These are phyloP conservation scores for Acridotheres tristis DNA, from an alignment of 2,797 vertebrate species.

Conservation along the genomic window DNA sequence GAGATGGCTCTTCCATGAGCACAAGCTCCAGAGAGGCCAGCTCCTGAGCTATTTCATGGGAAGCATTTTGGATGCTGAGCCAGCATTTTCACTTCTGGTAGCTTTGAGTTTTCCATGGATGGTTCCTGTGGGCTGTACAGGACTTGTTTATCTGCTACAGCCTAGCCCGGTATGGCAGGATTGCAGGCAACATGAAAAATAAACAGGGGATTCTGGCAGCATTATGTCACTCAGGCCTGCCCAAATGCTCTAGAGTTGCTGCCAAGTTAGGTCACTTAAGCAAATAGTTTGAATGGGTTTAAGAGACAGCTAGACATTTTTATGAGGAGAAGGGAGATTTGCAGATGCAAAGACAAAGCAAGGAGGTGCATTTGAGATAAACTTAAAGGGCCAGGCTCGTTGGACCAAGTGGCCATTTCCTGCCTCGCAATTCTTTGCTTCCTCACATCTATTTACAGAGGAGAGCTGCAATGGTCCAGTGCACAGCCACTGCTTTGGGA, in stretches of 20 bases:
- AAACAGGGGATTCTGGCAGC: constrained; percentile 54
- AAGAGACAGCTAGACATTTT: constrained; percentile 68
- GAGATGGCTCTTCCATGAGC: background rate
- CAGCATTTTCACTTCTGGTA: constrained; percentile 16
- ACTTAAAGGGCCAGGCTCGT: constrained; percentile 52
- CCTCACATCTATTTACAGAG: background rate
- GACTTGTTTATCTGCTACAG: constrained; percentile 12
- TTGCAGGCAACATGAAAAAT: constrained; percentile 41
- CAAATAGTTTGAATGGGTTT: constrained; percentile 60
- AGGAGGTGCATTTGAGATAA: constrained; percentile 52
- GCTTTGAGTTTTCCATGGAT: background rate
- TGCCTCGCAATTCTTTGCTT: constrained; percentile 27
- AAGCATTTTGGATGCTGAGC: background rate
- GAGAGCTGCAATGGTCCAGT: background rate
- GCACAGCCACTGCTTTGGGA: background rate
- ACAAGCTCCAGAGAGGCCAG: background rate
- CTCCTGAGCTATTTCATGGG: background rate
- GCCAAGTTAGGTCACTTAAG: constrained; percentile 54
- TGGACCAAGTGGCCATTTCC: constrained; percentile 69
- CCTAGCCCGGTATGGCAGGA: background rate
- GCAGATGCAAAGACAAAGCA: constrained; percentile 65
- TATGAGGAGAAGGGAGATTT: constrained; percentile 68
- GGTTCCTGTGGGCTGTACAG: constrained; percentile 8
- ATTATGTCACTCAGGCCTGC: constrained; percentile 28
- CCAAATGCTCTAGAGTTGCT: background rate